A percentile compares a stretch with the other conserved stretches of the same genome.
These are phyloP conservation scores for Spermophilus dauricus DNA, from an alignment of 2,113 vertebrate genomes.

Conservation along the genomic window DNA sequence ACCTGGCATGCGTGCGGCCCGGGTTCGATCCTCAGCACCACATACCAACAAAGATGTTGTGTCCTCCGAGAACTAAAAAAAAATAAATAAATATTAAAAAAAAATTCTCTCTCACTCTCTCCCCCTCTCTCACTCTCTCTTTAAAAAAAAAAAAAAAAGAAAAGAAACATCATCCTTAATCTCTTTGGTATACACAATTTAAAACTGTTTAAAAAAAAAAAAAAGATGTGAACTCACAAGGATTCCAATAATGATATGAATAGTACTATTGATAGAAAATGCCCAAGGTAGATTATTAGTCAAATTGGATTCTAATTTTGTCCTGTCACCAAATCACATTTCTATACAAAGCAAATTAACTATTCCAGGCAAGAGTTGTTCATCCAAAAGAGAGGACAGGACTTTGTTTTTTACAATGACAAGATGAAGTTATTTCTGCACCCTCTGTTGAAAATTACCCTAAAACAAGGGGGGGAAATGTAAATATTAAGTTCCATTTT, in stretches of 20 bases:
- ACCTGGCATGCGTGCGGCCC: too few relatives aligned
- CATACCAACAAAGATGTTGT: too few relatives aligned
- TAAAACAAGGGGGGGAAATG: background rate
- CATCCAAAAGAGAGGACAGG: background rate
- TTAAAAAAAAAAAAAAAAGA: too few relatives aligned
- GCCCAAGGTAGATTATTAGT: background rate
- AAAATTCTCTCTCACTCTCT: too few relatives aligned
- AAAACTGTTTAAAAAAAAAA: too few relatives aligned
- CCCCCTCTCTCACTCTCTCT: too few relatives aligned
- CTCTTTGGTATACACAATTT: background rate
- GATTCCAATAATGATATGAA: background rate
- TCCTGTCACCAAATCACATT: background rate
- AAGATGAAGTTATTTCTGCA: conserved; percentile 19
- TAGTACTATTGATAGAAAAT: background rate
- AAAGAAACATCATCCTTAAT: background rate
- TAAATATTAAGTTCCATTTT: background rate
- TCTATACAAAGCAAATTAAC: background rate
- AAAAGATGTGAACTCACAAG: background rate
- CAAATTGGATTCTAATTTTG: background rate
- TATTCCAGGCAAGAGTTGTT: background rate
- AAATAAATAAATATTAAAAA: too few relatives aligned
- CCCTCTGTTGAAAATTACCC: background rate
- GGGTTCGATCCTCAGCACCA: too few relatives aligned
- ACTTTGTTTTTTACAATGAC: background rate
- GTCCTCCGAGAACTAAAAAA: too few relatives aligned